Base-by-base conservation (phyloP, 2,888 invertebrate species). In the Heteromurus nitidus region DNA sequence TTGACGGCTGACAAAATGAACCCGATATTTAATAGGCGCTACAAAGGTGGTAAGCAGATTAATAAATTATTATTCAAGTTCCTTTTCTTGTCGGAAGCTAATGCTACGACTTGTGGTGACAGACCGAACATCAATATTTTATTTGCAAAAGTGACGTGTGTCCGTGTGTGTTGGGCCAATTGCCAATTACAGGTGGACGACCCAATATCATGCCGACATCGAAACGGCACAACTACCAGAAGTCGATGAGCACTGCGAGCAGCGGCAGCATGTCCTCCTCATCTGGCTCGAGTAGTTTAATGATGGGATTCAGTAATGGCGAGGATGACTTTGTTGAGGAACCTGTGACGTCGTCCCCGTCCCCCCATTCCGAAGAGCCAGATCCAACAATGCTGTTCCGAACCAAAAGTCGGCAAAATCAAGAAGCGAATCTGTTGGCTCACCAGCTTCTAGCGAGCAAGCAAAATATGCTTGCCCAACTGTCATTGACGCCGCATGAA, bases 401-500 rank as follows among this genome's bases (percentile, higher is more conserved):
- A n/a, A n/a, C n/a, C n/a, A n/a, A n/a, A n/a, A n/a, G n/a, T n/a
- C 47, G 26, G 55, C 20, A 20, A 11, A 55, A 5, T 55, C 13
- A 44, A 24, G 67, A 18, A 20, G 55, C 26, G 26, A 16, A 50
- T 13, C 20, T 36, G 22, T 55, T 82, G 5, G 81, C 84, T 18
- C 85, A 85, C 53, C 83, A 69, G 55, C 53, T 85, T 1, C 55
- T 86, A 3, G 77, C 82, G 28, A 82, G 80, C 0, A 86, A 84
- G 58, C 85, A 85, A 79, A 85, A 86, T 28, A 69, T 85, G 68
- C 67, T 86, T 68, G 86, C 86, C 9, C 74, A 85, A 64, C 44
- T 70, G 16, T 73, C 75, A 5, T 69, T 86, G 26, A 85, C 85
- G 2, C 70, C 80, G 1, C 80, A 79, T 24, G 86, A 86, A 69